Conservation (phyloP, 2,797 vertebrate genomes). For the Capromys pilorides region DNA sequence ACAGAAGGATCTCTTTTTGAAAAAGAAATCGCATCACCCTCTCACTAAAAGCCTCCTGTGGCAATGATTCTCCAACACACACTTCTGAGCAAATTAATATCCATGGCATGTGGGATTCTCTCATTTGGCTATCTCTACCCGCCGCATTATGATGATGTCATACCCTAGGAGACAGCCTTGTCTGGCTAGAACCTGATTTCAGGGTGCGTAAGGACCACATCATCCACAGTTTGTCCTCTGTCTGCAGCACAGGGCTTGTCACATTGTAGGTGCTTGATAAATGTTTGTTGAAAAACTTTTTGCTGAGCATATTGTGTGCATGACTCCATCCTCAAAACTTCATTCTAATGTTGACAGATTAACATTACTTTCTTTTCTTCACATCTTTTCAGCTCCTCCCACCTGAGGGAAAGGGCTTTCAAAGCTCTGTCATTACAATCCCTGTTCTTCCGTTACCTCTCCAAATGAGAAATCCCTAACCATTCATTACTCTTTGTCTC, state of each 20-base stretch:
- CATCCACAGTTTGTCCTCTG: background rate
- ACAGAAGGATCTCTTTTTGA: background rate
- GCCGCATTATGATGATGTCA: accelerated
- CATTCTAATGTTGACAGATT: background rate
- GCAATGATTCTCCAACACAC: background rate
- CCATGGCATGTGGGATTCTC: accelerated
- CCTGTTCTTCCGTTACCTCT: background rate
- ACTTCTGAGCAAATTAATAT: background rate
- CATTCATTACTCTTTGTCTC: background rate
- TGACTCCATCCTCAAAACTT: no score
- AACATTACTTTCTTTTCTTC: background rate
- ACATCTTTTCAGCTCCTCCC: background rate
- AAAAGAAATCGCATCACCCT: background rate
- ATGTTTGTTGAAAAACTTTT: background rate
- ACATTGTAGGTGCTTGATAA: background rate
- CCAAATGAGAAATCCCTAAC: background rate
- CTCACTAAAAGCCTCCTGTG: no score
- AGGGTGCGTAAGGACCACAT: background rate
- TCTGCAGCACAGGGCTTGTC: background rate
- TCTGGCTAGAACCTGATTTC: background rate
- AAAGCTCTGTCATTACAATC: background rate
- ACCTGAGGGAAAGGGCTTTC: background rate
- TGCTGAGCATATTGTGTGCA: background rate
- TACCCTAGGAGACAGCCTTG: background rate
- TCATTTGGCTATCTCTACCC: accelerated